Conservation (phyloP, 2,797 vertebrate genomes). For the Centropyge bicolor region DNA sequence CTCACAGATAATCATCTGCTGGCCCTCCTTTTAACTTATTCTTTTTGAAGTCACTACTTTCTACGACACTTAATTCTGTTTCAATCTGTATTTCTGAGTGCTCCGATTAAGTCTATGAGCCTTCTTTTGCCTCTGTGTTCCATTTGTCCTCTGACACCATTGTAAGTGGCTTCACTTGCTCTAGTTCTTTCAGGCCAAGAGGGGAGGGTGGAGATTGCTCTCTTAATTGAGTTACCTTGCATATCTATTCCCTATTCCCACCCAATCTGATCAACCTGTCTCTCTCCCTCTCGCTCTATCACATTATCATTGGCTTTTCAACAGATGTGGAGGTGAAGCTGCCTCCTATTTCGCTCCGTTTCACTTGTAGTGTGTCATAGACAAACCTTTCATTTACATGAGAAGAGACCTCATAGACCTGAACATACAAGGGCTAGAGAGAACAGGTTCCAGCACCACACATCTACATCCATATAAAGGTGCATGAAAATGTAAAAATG, state of each 20-base stretch:
- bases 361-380: constrained; percentile 17
- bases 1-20: too few species aligned
- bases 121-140: constrained; percentile 50
- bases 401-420: not conserved
- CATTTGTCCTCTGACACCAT: constrained; percentile 78
- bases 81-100: constrained; percentile 4
- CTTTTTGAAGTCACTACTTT: not conserved
- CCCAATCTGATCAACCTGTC: constrained; percentile 41
- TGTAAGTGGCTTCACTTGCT: constrained; percentile 71
- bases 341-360: constrained; percentile 53
- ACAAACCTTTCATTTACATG: constrained; percentile 8
- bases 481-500: not conserved
- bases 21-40: too few species aligned
- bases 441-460: not conserved
- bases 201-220: constrained; percentile 72
- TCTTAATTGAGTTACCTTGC: constrained; percentile 81
- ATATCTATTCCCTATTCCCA: constrained; percentile 72
- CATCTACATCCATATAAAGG: too few species aligned
- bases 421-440: not conserved
- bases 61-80: not conserved
- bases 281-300: constrained; percentile 25
- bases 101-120: constrained; percentile 38
- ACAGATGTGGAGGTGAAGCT: constrained; percentile 57
- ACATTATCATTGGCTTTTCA: constrained; percentile 69
- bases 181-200: constrained; percentile 74